Base-by-base conservation (phyloP, 2,888 invertebrate species). In the Gryllus longicercus region DNA sequence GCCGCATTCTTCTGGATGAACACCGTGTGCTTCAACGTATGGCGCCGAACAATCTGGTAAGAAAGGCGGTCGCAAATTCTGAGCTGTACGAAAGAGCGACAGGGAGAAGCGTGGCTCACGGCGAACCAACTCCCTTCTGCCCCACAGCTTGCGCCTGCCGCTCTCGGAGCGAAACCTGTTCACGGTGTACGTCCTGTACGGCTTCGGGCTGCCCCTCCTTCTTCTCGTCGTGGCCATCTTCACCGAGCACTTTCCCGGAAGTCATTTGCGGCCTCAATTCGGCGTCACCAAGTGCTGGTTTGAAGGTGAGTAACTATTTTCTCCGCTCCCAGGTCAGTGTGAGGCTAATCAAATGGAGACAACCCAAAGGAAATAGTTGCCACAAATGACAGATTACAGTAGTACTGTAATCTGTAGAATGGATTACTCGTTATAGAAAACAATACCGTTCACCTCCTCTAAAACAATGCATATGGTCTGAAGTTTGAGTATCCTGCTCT, bases 1-100 rank as follows among this genome's bases (percentile, higher is more conserved):
- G 89, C 91, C 2, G 90, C 92, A n/a, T 93, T 93, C 86, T 92
- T 92, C 85, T 93, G 93, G 93, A 87, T 93, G 86, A 93, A 92
- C 84, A 88, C 92, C 11, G 90, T 92, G 49, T 90, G 92, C 74
- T 91, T 93, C 83, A 93, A 93, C 85, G 90, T 93, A 79, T 93
- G 91, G 89, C 89, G 90, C 14, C 25, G 75, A 25, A 63, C 63
- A 63, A 63, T n/a, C 63, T 14, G 63, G 63, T 63, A 63, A 63
- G 63, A n/a, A 63, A 1, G 3, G 25, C 25, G 25, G 38, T 38
- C 38, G 1, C 38, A 38, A 38, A 38, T 38, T 38, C 8, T 8
- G 38, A 38, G 38, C 38, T 38, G 38, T 38, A 5, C 38, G 8
- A 38, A 38, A 38, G 0, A 38, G 8, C 8, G 38, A 38, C 38